These are phyloP conservation scores for Melitaea cinxia DNA, from an alignment of 1,140 invertebrate species.

Conservation along the genomic window DNA sequence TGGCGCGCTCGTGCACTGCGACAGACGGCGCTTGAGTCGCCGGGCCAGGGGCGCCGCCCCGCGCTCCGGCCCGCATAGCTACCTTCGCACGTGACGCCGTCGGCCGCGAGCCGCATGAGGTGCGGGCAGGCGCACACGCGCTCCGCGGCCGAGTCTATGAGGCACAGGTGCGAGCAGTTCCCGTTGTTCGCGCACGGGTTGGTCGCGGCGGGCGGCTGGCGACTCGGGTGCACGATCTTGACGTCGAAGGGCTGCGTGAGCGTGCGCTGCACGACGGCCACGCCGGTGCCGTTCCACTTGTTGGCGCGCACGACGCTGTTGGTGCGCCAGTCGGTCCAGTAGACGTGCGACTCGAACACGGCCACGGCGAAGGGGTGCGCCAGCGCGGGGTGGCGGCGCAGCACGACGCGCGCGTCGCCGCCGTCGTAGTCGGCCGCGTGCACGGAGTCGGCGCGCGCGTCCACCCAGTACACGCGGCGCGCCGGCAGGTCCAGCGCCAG, in stretches of 20 bases:
- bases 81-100: conserved; percentile 84
- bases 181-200: conserved; percentile 89
- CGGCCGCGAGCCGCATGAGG: conserved; percentile 71
- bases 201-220: conserved; percentile 84
- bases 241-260: conserved; percentile 91
- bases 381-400: conserved; percentile 86
- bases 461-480: conserved; percentile 80
- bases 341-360: conserved; percentile 91
- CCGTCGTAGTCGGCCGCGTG: conserved; percentile 92
- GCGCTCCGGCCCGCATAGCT: too few species aligned
- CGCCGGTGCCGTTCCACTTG: conserved; percentile 86
- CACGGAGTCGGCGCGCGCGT: conserved; percentile 88
- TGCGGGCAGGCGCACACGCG: conserved; percentile 89
- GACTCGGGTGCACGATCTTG: conserved; percentile 87
- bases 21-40: neutral
- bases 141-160: conserved; percentile 87
- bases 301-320: conserved; percentile 87
- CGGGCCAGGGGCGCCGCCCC: too few species aligned
- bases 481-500: conserved; percentile 91
- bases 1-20: conserved; percentile 87
- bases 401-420: conserved; percentile 85
- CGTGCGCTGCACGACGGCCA: conserved; percentile 85
- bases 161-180: conserved; percentile 91
- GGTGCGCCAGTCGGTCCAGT: conserved; percentile 96
- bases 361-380: conserved; percentile 96